Evolutionary conservation across 2,113 vertebrate genomes (phyloP).

Genomic region (Orthonyx spaldingii): DNA sequence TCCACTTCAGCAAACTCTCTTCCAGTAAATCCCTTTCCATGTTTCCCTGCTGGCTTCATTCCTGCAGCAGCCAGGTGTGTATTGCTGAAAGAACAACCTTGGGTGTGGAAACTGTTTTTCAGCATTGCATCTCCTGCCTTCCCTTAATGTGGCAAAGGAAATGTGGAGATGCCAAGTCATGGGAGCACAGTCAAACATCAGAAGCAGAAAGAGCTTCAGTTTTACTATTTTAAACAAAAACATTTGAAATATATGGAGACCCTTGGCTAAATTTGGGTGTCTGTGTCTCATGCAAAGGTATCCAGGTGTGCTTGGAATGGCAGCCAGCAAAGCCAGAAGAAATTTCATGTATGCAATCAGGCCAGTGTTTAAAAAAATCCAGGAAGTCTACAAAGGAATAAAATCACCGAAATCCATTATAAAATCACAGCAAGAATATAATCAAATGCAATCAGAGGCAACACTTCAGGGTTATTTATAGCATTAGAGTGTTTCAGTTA

Average conservation of each 20-base stretch:
- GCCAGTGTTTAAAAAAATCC: neutral
- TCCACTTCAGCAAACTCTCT: neutral
- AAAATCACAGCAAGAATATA: conserved; percentile 15
- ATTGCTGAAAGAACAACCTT: neutral
- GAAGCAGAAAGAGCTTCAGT: neutral
- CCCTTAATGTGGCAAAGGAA: neutral
- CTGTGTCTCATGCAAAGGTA: fast-evolving
- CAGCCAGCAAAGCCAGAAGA: neutral
- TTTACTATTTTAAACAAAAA: neutral
- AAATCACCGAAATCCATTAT: conserved; percentile 23
- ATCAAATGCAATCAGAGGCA: conserved; percentile 29
- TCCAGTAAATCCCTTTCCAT: neutral
- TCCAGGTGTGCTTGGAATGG: neutral
- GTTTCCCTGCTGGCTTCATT: neutral
- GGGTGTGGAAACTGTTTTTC: neutral
- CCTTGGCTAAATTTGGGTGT: neutral
- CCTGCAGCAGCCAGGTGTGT: neutral
- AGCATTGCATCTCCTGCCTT: neutral
- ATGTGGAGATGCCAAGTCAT: neutral
- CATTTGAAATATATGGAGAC: neutral
- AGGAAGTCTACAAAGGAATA: neutral
- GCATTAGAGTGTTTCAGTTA: conserved; percentile 31
- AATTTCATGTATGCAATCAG: neutral
- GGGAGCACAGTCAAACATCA: neutral
- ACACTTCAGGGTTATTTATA: conserved; percentile 27